These are phyloP conservation scores for Trichomycterus rosablanca DNA, from an alignment of 2,113 vertebrate species.

Conservation along the genomic window DNA sequence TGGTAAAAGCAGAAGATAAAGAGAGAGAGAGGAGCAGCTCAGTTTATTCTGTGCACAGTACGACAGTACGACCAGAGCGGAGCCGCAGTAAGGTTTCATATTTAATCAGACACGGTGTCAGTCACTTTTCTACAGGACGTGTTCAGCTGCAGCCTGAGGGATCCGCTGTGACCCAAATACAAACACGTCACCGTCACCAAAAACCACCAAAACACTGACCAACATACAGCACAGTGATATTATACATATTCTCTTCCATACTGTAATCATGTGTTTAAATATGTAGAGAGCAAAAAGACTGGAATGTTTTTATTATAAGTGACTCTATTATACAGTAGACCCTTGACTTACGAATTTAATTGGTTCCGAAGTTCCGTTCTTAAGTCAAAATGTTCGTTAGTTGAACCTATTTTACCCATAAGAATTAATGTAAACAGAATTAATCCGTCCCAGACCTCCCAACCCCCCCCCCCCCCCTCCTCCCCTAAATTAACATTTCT, in stretches of 20 bases:
- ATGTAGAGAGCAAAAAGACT: no score
- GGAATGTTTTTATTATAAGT: no score
- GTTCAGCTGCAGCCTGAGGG: conserved; percentile 68
- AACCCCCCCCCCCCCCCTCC: no score
- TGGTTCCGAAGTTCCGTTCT: no score
- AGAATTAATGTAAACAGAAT: no score
- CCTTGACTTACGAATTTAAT: no score
- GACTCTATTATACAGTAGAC: no score
- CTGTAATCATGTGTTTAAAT: background rate
- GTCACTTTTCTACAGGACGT: conserved; percentile 64
- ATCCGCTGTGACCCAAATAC: conserved; percentile 72
- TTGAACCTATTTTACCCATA: no score
- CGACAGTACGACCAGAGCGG: no score
- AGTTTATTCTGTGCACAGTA: conserved; percentile 59
- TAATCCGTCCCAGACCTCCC: no score
- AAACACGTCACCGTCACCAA: conserved; percentile 63
- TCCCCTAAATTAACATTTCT: no score
- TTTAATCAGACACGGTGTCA: conserved; percentile 65
- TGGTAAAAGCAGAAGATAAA: background rate
- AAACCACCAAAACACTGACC: conserved; percentile 58
- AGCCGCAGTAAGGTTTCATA: conserved; percentile 64
- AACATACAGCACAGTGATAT: conserved; percentile 40
- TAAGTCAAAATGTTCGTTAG: no score
- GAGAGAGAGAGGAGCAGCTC: conserved; percentile 33
- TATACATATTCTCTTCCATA: background rate